Conservation (phyloP, 2,888 invertebrate genomes). For the Acheta domesticus region DNA sequence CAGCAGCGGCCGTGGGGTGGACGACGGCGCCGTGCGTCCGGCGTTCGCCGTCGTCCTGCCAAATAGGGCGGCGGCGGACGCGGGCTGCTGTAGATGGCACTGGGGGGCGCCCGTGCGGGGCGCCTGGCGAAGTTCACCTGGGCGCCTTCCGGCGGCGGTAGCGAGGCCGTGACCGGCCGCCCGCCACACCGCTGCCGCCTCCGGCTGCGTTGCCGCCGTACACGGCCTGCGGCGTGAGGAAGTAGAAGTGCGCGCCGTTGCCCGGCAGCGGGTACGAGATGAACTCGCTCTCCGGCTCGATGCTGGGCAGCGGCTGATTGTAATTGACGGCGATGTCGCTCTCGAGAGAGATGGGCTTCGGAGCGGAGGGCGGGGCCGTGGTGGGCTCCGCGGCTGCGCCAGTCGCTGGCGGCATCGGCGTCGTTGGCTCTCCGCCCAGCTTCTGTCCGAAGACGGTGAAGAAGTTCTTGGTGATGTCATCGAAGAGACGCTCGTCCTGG, state of each 20-base stretch:
- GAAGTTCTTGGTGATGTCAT: slow-evolving; percentile 70
- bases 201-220: slow-evolving; percentile 42
- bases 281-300: slow-evolving; percentile 68
- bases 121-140: not conserved
- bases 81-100: not conserved
- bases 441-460: slow-evolving; percentile 73
- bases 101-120: not conserved
- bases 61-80: not conserved
- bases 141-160: slow-evolving; percentile 25
- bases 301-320: slow-evolving; percentile 60
- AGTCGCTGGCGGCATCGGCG: slow-evolving; percentile 38
- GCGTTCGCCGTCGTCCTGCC: not conserved
- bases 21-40: too few species aligned
- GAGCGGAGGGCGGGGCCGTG: slow-evolving; percentile 25
- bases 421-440: slow-evolving; percentile 47
- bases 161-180: slow-evolving; percentile 24
- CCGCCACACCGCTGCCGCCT: slow-evolving; percentile 24
- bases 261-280: slow-evolving; percentile 70
- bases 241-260: slow-evolving; percentile 69
- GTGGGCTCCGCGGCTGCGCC: slow-evolving; percentile 26
- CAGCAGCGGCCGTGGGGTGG: too few species aligned
- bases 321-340: slow-evolving; percentile 71
- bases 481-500: slow-evolving; percentile 63
- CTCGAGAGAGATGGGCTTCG: slow-evolving; percentile 51
- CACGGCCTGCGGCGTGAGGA: slow-evolving; percentile 67